phyloP scores from a whole-genome alignment of 2,888 invertebrate species.

The Pachymerium ferrugineum region DNA sequence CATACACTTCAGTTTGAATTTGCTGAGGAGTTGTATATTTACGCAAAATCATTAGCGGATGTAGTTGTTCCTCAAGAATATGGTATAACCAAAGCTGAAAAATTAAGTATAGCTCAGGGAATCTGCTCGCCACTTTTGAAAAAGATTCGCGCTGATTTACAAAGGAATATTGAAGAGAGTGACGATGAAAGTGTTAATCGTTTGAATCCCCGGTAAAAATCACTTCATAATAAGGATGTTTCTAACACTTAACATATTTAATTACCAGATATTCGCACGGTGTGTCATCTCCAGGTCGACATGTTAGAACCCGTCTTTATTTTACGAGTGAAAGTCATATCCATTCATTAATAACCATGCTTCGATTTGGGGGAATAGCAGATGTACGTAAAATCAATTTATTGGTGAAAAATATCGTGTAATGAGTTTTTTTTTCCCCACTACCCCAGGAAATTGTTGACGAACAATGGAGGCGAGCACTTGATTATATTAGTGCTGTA shows the following conservation, averaged over 20 bases:
- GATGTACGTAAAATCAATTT: conserved; percentile 59
- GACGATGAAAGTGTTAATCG: conserved; percentile 92
- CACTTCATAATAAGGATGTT: not conserved
- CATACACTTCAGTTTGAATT: conserved; percentile 73
- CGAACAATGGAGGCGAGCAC: conserved; percentile 96
- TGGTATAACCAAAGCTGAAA: conserved; percentile 90
- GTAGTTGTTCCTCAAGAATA: conserved; percentile 99
- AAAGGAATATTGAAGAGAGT: conserved; percentile 76
- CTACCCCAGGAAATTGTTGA: conserved; percentile 65
- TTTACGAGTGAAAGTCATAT: conserved; percentile 99
- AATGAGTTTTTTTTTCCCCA: not conserved
- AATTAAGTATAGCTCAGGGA: conserved; percentile 91
- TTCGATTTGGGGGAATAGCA: conserved; percentile 84
- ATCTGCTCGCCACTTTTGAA: conserved; percentile 93
- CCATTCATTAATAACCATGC: conserved; percentile 91
- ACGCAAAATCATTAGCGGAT: conserved; percentile 95
- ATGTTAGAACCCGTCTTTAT: conserved; percentile 96
- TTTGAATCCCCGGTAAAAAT: conserved; percentile 74
- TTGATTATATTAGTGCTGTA: conserved; percentile 97
- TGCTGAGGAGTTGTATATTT: conserved; percentile 87
- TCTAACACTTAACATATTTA: not conserved
- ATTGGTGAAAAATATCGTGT: not conserved
- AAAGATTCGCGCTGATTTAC: conserved; percentile 90
- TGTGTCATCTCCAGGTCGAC: conserved; percentile 94
- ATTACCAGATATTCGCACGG: conserved; percentile 81